These are phyloP conservation scores for Vipera latastei DNA, from an alignment of 2,797 vertebrate species.

Conservation along the genomic window DNA sequence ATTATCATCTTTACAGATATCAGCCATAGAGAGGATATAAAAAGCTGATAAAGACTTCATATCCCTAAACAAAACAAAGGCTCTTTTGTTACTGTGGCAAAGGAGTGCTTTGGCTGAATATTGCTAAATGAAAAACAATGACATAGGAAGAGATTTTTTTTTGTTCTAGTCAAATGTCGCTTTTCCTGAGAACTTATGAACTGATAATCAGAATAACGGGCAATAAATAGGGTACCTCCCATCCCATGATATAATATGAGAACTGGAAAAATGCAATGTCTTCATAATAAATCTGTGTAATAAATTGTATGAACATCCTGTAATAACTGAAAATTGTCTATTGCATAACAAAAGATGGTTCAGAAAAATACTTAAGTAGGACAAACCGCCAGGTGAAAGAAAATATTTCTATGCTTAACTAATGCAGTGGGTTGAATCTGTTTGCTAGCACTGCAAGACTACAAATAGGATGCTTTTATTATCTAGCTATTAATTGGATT, in stretches of 20 bases:
- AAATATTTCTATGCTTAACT: conserved; percentile 11
- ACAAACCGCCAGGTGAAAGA: neutral
- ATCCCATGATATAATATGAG: neutral
- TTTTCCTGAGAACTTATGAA: neutral
- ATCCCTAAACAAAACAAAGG: neutral
- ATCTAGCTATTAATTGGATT: conserved; percentile 19
- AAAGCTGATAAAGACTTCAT: neutral
- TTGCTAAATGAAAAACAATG: neutral
- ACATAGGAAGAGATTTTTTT: too few relatives aligned
- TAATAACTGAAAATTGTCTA: neutral
- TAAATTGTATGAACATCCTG: neutral
- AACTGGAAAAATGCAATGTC: neutral
- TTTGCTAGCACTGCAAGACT: conserved; percentile 7
- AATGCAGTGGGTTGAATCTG: neutral
- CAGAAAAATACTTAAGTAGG: neutral
- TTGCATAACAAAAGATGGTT: neutral
- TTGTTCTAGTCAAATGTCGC: neutral
- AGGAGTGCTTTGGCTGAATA: neutral
- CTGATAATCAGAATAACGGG: neutral
- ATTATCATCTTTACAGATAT: neutral
- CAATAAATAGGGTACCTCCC: neutral
- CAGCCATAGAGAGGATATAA: neutral
- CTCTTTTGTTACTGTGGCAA: neutral
- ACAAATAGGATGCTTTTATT: conserved; percentile 3
- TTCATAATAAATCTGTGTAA: neutral